Evolutionary conservation across 2,888 invertebrate species (phyloP).

Genomic region (Homarus gammarus): DNA sequence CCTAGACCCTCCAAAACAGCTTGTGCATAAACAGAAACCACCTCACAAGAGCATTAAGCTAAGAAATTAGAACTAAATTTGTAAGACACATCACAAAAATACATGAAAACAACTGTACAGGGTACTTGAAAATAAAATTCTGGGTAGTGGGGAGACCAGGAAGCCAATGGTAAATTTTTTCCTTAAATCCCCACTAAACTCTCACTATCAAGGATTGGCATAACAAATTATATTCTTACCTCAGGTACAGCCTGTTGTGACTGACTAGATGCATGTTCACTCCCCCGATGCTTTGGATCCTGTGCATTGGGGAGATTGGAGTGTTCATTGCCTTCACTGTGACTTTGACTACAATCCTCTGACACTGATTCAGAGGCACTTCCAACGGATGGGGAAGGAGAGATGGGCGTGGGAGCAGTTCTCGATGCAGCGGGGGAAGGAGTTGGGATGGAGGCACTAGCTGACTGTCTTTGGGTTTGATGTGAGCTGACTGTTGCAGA

Average conservation of each 20-base stretch:
- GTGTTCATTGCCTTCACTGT: conserved; percentile 41
- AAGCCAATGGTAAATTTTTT: no score
- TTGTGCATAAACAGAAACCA: no score
- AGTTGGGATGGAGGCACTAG: conserved; percentile 62
- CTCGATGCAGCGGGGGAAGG: conserved; percentile 42
- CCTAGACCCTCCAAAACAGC: no score
- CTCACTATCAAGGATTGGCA: no score
- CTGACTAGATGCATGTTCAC: conserved; percentile 60
- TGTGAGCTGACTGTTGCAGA: background rate
- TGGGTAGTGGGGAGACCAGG: no score
- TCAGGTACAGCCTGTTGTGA: conserved; percentile 63
- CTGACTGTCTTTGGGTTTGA: conserved; percentile 65
- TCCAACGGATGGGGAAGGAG: conserved; percentile 53
- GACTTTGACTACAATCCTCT: conserved; percentile 64
- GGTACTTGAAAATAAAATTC: no score
- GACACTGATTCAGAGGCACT: conserved; percentile 64
- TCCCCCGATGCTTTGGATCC: conserved; percentile 38
- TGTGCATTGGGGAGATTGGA: conserved; percentile 50
- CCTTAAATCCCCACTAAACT: no score
- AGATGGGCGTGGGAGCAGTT: conserved; percentile 45
- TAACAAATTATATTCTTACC: no score
- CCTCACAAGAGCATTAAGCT: no score
- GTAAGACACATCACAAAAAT: no score
- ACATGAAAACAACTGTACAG: no score
- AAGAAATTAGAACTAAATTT: no score